Conservation (phyloP, 2,888 invertebrate species). For the Lepidonotus clava region DNA sequence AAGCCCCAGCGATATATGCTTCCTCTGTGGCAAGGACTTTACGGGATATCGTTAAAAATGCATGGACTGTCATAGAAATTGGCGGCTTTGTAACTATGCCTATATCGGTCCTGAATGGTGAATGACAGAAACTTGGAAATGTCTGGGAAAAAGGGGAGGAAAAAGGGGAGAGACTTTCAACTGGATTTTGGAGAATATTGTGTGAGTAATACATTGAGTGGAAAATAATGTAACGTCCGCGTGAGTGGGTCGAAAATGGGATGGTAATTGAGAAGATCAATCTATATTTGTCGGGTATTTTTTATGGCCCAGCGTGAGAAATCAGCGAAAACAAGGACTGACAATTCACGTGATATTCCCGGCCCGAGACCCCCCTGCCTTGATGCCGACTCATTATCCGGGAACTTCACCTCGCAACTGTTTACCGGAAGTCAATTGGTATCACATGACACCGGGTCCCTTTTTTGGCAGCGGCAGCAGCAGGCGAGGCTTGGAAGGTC, state of each 20-base stretch:
- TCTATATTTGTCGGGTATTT: constrained; percentile 15
- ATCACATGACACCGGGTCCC: constrained; percentile 20
- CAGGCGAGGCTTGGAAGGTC: background rate
- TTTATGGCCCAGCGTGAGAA: background rate
- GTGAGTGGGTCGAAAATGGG: background rate
- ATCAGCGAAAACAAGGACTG: constrained; percentile 33
- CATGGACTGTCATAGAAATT: no score
- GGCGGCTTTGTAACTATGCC: no score
- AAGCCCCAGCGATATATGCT: no score
- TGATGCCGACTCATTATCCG: background rate
- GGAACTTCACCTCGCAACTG: background rate
- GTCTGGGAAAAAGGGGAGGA: no score
- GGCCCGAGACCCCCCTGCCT: background rate
- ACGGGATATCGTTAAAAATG: no score
- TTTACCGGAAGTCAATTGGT: constrained; percentile 43
- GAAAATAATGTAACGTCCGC: background rate
- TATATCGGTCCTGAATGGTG: no score
- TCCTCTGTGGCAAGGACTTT: no score
- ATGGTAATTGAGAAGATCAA: constrained; percentile 28
- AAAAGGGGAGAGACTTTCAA: background rate
- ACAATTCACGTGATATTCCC: constrained; percentile 23
- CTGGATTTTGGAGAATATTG: no score
- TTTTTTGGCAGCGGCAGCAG: background rate
- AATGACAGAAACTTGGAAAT: no score
- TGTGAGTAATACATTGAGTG: background rate